These are phyloP conservation scores for cattle (Bos taurus) DNA, from an alignment of 2,113 vertebrate species.

Conservation along the genomic window DNA sequence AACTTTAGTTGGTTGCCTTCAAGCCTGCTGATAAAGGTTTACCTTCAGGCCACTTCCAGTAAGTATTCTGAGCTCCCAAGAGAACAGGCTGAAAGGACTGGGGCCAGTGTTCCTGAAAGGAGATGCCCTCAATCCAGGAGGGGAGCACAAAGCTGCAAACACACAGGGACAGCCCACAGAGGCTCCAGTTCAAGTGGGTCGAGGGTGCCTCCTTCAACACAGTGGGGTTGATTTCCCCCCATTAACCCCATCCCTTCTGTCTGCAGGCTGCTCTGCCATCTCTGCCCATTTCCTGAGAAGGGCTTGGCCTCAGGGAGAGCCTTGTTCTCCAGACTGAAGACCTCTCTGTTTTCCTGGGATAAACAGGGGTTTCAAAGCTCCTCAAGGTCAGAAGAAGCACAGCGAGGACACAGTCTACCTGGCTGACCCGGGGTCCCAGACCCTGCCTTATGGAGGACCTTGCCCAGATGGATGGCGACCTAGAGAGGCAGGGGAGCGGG, in stretches of 20 bases:
- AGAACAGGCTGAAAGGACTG: background rate
- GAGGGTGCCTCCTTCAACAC: background rate
- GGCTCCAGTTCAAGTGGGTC: background rate
- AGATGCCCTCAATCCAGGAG: background rate
- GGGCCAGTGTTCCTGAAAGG: background rate
- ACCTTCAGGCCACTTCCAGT: background rate
- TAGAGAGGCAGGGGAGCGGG: background rate
- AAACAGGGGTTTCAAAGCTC: background rate
- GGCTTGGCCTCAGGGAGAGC: background rate
- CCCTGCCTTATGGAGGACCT: background rate
- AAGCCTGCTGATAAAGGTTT: background rate
- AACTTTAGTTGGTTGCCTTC: background rate
- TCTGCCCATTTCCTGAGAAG: background rate
- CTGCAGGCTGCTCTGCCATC: background rate
- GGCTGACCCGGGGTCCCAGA: background rate
- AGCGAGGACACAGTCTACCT: background rate
- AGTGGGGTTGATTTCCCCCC: background rate
- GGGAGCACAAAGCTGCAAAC: fast-evolving
- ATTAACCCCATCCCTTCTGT: background rate
- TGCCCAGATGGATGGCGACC: background rate
- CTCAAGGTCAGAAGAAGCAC: background rate
- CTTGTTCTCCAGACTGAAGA: background rate
- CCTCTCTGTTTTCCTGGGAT: background rate
- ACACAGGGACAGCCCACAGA: background rate
- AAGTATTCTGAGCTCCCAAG: background rate